These are phyloP conservation scores for Carduelis carduelis DNA, from an alignment of 2,797 vertebrate genomes.

Conservation along the genomic window DNA sequence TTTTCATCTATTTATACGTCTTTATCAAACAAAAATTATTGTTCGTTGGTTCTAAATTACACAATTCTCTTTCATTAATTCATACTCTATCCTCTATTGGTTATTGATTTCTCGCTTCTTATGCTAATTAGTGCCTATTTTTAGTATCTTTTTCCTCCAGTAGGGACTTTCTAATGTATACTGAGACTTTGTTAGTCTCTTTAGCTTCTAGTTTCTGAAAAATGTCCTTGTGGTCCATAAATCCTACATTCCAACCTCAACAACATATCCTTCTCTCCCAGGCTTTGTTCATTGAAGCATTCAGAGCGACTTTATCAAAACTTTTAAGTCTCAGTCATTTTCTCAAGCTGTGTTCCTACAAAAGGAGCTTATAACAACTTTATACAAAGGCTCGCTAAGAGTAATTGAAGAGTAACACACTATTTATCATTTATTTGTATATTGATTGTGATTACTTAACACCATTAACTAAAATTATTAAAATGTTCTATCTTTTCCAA, in stretches of 20 bases:
- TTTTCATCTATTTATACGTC: neutral
- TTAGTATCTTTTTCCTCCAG: neutral
- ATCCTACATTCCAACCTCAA: neutral
- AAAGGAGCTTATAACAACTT: neutral
- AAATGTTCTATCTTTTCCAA: neutral
- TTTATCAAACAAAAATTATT: neutral
- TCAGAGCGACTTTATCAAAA: neutral
- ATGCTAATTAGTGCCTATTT: neutral
- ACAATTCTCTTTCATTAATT: neutral
- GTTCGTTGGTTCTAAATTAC: neutral
- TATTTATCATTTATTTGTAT: neutral
- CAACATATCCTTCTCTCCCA: neutral
- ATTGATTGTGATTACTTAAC: neutral
- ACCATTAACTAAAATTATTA: neutral
- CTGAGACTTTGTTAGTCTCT: neutral
- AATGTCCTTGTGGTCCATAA: neutral
- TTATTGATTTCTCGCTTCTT: neutral
- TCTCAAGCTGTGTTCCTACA: neutral
- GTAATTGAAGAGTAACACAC: neutral
- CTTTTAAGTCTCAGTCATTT: neutral
- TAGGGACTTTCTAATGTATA: neutral
- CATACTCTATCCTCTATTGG: neutral
- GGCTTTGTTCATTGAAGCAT: neutral
- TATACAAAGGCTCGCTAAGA: neutral
- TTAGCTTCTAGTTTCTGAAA: neutral